Conservation (phyloP, 1,140 invertebrate species). For the Drosophila ercepeae region DNA sequence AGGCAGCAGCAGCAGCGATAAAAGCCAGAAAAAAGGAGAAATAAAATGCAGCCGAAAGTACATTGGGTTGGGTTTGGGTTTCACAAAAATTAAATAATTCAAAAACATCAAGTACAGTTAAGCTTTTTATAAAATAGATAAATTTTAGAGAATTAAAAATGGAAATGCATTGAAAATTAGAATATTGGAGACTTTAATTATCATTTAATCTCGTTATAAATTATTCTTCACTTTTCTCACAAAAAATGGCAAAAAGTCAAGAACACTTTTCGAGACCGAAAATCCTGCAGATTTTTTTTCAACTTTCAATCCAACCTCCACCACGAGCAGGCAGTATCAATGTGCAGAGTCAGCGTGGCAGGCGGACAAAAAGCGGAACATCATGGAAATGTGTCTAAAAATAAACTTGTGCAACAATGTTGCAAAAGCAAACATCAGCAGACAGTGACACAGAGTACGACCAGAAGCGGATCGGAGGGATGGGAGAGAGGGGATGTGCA, state of each 20-base stretch:
- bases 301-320: not conserved
- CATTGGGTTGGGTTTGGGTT: constrained; percentile 18
- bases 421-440: constrained; percentile 77
- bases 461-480: not conserved
- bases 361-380: constrained; percentile 48
- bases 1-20: constrained; percentile 26
- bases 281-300: constrained; percentile 1
- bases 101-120: not conserved
- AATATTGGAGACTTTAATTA: too few relatives aligned
- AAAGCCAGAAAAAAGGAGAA: constrained; percentile 24
- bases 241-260: too few relatives aligned
- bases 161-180: too few relatives aligned
- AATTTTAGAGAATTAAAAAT: not conserved
- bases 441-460: constrained; percentile 53
- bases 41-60: constrained; percentile 32
- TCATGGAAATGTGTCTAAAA: constrained; percentile 74
- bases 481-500: constrained; percentile 2
- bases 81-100: not conserved
- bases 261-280: not conserved
- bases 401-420: constrained; percentile 78
- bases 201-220: too few relatives aligned
- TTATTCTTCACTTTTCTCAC: too few relatives aligned
- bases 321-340: constrained; percentile 20
- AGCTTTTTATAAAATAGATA: not conserved
- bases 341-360: constrained; percentile 55